Evolutionary conservation across 2,888 invertebrate genomes (phyloP).

Genomic region (Poecilus cupreus): DNA sequence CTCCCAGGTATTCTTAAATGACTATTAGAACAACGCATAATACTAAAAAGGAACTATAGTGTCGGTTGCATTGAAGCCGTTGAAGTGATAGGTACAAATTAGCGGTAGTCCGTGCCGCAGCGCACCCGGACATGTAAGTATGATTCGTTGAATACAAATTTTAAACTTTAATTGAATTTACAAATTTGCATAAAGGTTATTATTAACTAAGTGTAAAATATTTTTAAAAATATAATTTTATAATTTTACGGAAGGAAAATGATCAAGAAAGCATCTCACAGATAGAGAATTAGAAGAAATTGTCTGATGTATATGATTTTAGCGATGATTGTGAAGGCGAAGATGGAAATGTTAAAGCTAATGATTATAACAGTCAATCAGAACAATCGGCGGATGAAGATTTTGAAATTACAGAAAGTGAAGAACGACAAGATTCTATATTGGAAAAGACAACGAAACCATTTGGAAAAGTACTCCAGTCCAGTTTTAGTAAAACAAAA

Average conservation of each 20-base stretch:
- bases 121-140: too few species aligned
- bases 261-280: not conserved
- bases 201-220: too few species aligned
- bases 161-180: too few species aligned
- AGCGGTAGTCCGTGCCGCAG: too few species aligned
- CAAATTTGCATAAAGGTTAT: too few species aligned
- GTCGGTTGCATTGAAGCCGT: too few species aligned
- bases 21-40: too few species aligned
- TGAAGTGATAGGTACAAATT: too few species aligned
- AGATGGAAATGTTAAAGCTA: constrained; percentile 9
- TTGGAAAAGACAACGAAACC: constrained; percentile 47
- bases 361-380: constrained; percentile 23
- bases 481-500: constrained; percentile 55
- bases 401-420: not conserved
- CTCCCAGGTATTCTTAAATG: too few species aligned
- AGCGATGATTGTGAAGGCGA: not conserved
- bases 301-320: not conserved
- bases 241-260: not conserved
- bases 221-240: too few species aligned
- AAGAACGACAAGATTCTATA: constrained; percentile 25
- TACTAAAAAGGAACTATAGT: too few species aligned
- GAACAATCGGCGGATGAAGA: constrained; percentile 46
- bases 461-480: constrained; percentile 41
- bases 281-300: not conserved
- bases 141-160: too few species aligned